A percentile compares a stretch with the other conserved stretches of the same genome.
These are phyloP conservation scores for Phrynocephalus guinanensis DNA, from an alignment of 2,797 vertebrate species.

Conservation along the genomic window DNA sequence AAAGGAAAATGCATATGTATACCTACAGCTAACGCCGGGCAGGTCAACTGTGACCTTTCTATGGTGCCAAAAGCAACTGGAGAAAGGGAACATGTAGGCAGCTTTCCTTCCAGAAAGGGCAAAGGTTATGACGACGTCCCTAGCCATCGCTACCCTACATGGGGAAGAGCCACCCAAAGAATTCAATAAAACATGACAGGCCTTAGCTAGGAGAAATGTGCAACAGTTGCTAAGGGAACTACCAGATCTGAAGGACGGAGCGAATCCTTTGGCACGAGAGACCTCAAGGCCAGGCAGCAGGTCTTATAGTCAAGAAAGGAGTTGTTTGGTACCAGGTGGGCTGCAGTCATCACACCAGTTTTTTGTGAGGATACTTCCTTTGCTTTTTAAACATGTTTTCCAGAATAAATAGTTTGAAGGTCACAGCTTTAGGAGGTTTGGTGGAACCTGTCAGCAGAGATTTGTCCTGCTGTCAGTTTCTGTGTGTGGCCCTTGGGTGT, in stretches of 20 bases:
- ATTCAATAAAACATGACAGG: neutral
- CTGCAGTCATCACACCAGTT: neutral
- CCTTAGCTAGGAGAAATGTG: neutral
- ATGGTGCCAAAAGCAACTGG: constrained; percentile 43
- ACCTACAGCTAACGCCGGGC: neutral
- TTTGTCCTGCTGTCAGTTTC: neutral
- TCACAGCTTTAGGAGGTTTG: neutral
- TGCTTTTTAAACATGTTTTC: neutral
- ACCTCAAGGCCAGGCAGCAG: neutral
- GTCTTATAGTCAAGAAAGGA: neutral
- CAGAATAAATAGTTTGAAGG: neutral
- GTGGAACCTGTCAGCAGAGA: neutral
- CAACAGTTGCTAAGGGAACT: constrained; percentile 6
- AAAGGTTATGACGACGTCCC: constrained; percentile 48
- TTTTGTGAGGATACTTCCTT: neutral
- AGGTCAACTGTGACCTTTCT: constrained; percentile 44
- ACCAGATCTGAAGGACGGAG: neutral
- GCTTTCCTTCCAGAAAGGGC: constrained; percentile 20
- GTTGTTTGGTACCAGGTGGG: neutral
- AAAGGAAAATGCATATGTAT: neutral
- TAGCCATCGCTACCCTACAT: neutral
- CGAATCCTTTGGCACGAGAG: neutral
- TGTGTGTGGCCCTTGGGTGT: neutral
- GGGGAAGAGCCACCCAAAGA: neutral
- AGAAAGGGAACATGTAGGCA: constrained; percentile 38